Percentiles rank a stretch among this genome's conserved stretches.
Conservation (phyloP, 2,888 invertebrate species). For the Trachelus troglodyta region DNA sequence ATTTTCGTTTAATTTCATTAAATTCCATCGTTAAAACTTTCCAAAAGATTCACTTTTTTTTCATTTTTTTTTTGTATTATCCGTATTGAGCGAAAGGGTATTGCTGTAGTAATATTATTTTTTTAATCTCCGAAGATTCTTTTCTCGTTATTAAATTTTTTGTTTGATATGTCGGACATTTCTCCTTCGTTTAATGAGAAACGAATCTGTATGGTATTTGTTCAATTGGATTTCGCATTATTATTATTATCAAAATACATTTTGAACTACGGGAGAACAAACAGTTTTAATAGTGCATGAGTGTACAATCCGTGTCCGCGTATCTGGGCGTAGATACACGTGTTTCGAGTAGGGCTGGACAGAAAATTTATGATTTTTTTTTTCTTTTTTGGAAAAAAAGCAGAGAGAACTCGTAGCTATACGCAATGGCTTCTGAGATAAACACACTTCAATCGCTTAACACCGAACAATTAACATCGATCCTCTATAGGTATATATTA, state of each 20-base stretch:
- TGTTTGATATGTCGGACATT: slow-evolving; percentile 57
- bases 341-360: slow-evolving; percentile 40
- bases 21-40: slow-evolving; percentile 33
- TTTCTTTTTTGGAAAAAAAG: neutral
- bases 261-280: slow-evolving; percentile 34
- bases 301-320: neutral
- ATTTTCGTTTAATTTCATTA: slow-evolving; percentile 25
- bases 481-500: slow-evolving; percentile 34
- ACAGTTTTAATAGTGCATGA: slow-evolving; percentile 19
- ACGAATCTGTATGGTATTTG: neutral
- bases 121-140: neutral
- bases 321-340: neutral
- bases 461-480: slow-evolving; percentile 55
- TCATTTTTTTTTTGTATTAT: slow-evolving; percentile 36
- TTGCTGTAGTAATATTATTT: slow-evolving; percentile 44
- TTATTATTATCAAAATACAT: slow-evolving; percentile 42
- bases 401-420: slow-evolving; percentile 30
- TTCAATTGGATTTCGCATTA: neutral
- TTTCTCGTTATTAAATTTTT: neutral
- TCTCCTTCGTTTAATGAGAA: slow-evolving; percentile 10
- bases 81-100: slow-evolving; percentile 59
- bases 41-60: slow-evolving; percentile 33
- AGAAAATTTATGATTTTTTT: slow-evolving; percentile 25
- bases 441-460: slow-evolving; percentile 43
- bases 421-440: slow-evolving; percentile 8